These are phyloP conservation scores for Solea solea DNA, from an alignment of 2,113 vertebrate species.

Conservation along the genomic window DNA sequence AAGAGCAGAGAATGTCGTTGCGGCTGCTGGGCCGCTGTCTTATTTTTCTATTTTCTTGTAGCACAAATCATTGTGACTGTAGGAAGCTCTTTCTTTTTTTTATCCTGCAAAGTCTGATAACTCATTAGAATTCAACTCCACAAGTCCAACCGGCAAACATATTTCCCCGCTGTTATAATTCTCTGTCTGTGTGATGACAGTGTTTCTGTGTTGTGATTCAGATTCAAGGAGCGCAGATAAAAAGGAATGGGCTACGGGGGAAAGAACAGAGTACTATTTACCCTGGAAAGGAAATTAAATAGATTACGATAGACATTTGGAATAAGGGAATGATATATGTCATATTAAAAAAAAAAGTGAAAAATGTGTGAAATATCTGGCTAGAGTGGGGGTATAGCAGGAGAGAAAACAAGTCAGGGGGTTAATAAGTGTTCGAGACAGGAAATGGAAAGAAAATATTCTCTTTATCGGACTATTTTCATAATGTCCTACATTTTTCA, in stretches of 20 bases:
- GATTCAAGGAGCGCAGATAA: slow-evolving; percentile 55
- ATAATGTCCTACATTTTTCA: not conserved
- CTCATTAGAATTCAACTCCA: slow-evolving; percentile 78
- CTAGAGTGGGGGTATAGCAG: slow-evolving; percentile 11
- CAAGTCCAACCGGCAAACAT: slow-evolving; percentile 76
- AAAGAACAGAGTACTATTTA: slow-evolving; percentile 28
- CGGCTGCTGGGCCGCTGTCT: slow-evolving; percentile 59
- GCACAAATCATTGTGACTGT: slow-evolving; percentile 73
- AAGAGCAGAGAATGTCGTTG: slow-evolving; percentile 69
- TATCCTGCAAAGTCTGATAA: slow-evolving; percentile 66
- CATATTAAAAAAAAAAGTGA: slow-evolving; percentile 35
- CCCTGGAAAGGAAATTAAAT: slow-evolving; percentile 17
- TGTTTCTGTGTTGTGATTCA: slow-evolving; percentile 64
- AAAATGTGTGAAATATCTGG: slow-evolving; percentile 30
- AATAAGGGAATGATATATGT: slow-evolving; percentile 21
- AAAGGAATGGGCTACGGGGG: slow-evolving; percentile 30
- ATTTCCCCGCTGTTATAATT: slow-evolving; percentile 75
- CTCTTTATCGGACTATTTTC: slow-evolving; percentile 6
- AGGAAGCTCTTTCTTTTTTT: slow-evolving; percentile 42
- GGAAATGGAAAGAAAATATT: not conserved
- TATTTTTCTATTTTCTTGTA: slow-evolving; percentile 67
- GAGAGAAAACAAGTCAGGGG: slow-evolving; percentile 4
- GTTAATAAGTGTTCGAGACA: not conserved
- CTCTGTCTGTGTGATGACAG: slow-evolving; percentile 68
- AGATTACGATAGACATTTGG: slow-evolving; percentile 26